These are phyloP conservation scores for Podarcis lilfordi DNA, from an alignment of 2,797 vertebrate genomes.

Conservation along the genomic window DNA sequence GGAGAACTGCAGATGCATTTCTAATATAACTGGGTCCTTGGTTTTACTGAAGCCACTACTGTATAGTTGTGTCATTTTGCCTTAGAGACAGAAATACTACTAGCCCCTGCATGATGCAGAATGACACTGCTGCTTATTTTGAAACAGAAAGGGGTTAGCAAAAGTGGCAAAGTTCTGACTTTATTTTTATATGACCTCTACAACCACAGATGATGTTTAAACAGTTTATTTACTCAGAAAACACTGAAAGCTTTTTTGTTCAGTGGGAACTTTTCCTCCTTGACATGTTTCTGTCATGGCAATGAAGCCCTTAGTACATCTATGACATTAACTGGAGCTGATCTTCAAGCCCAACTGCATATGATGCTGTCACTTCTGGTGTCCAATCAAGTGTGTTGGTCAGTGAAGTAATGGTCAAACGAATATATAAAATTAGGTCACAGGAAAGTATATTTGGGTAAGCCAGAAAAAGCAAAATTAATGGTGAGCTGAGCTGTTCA, in stretches of 20 bases:
- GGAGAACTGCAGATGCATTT: background rate
- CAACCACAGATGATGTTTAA: conserved; percentile 1
- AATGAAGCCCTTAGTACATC: conserved; percentile 64
- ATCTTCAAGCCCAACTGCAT: conserved; percentile 64
- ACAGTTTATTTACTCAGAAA: conserved; percentile 48
- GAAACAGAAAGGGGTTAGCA: background rate
- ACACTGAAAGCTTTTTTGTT: conserved; percentile 47
- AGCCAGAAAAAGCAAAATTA: conserved; percentile 11
- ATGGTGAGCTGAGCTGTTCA: background rate
- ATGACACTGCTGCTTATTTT: conserved; percentile 2
- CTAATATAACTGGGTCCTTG: background rate
- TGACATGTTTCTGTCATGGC: conserved; percentile 71
- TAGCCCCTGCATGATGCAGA: background rate
- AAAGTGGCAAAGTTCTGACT: conserved; percentile 5
- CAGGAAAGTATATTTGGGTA: conserved; percentile 13
- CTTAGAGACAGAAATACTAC: background rate
- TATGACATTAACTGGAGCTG: conserved; percentile 73
- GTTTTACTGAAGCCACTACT: background rate
- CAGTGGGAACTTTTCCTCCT: conserved; percentile 64
- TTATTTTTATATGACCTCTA: conserved; percentile 22
- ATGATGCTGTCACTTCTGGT: conserved; percentile 54
- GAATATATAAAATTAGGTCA: conserved; percentile 51
- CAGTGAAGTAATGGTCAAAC: conserved; percentile 62
- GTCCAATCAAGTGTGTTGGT: conserved; percentile 48
- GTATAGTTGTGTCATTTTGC: background rate